Percentiles rank a stretch among this genome's conserved stretches.
Conservation (phyloP, 2,888 invertebrate species). For the Lordiphosa andalusiaca region DNA sequence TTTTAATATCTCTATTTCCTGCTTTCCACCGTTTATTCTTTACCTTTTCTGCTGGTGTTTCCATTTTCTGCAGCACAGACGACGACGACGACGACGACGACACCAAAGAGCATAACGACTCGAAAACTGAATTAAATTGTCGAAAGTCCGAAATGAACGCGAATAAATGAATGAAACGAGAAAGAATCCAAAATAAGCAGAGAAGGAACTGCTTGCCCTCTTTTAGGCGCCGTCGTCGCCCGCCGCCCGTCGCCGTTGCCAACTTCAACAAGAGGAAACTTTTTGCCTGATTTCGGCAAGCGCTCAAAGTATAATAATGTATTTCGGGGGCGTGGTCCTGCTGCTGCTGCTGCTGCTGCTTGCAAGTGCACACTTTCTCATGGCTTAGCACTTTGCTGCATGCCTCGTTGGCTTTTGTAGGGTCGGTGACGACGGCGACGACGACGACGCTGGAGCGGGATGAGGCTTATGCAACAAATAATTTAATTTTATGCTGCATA, state of each 20-base stretch:
- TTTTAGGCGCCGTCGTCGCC: constrained; percentile 29
- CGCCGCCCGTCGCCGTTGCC: constrained; percentile 13
- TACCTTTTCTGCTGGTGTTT: not conserved
- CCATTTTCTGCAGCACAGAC: constrained; percentile 6
- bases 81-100: not conserved
- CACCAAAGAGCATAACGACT: constrained; percentile 5
- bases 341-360: not conserved
- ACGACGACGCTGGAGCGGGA: not conserved
- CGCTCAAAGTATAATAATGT: constrained; percentile 71
- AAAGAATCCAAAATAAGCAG: constrained; percentile 49
- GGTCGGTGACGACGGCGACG: not conserved
- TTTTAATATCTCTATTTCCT: too few relatives aligned
- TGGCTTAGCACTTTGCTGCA: constrained; percentile 73
- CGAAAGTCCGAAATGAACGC: constrained; percentile 62
- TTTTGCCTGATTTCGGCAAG: constrained; percentile 62
- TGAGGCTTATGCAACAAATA: constrained; percentile 70
- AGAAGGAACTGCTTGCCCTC: constrained; percentile 48
- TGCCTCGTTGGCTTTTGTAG: constrained; percentile 63
- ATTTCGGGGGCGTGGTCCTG: constrained; percentile 22
- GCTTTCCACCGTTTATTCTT: too few relatives aligned
- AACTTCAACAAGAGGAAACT: constrained; percentile 51
- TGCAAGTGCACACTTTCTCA: constrained; percentile 72
- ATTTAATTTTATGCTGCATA: constrained; percentile 71
- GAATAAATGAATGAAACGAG: constrained; percentile 74
- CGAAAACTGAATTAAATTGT: constrained; percentile 62